A percentile compares a stretch with the other conserved stretches of the same genome.
Evolutionary conservation across 2,113 vertebrate genomes (phyloP).

Genomic region (Megaptera novaeangliae): DNA sequence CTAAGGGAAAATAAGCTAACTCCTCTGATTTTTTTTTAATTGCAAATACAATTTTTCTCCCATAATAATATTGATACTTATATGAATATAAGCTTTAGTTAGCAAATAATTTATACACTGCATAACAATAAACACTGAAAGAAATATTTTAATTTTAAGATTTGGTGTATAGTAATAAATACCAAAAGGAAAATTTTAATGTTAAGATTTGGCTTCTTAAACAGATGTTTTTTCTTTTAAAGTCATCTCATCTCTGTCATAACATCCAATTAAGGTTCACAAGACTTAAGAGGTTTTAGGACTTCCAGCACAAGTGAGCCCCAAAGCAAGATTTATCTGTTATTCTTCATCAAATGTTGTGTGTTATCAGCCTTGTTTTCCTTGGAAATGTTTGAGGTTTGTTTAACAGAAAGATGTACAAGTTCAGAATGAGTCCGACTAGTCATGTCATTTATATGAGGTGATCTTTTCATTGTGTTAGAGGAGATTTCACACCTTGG

Average conservation of each 20-base stretch:
- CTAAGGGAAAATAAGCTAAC: slow-evolving; percentile 1
- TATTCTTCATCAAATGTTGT: slow-evolving; percentile 42
- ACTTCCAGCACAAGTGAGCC: slow-evolving; percentile 12
- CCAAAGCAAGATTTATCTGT: slow-evolving; percentile 43
- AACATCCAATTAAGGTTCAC: slow-evolving; percentile 6
- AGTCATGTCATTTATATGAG: background rate
- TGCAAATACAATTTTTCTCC: slow-evolving; percentile 1
- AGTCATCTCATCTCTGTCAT: slow-evolving; percentile 36
- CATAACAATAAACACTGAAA: background rate
- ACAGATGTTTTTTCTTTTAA: background rate
- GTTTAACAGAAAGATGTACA: slow-evolving; percentile 53
- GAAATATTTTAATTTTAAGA: background rate
- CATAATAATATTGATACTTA: slow-evolving; percentile 22
- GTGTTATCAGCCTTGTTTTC: slow-evolving; percentile 34
- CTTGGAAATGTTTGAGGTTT: slow-evolving; percentile 49
- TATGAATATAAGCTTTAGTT: slow-evolving; percentile 12
- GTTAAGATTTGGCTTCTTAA: slow-evolving; percentile 24
- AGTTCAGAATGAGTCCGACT: background rate
- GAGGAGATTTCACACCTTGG: background rate
- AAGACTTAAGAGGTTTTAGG: slow-evolving; percentile 35
- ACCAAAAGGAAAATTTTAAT: background rate
- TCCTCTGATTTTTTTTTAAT: slow-evolving; percentile 11
- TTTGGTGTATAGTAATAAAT: background rate
- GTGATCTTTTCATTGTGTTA: slow-evolving; percentile 18
- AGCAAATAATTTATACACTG: background rate